Evolutionary conservation across 2,888 invertebrate genomes (phyloP), one percentile per base, ranked within the genome.

Genomic region (Ophion obscuratus): DNA sequence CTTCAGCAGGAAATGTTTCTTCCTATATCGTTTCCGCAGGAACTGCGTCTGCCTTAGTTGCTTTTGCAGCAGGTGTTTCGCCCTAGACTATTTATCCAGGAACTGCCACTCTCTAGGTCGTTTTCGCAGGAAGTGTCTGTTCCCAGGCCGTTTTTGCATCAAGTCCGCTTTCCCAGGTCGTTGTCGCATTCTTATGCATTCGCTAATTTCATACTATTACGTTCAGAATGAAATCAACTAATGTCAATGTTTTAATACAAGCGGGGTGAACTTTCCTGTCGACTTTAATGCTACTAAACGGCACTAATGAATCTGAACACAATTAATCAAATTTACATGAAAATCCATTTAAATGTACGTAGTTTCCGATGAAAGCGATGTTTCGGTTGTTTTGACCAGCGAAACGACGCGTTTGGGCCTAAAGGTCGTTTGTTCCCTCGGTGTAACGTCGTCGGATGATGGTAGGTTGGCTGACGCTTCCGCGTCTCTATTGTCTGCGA

Each of bases 291-390:
- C 62, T 31, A 7, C 66, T 68, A 1, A 70, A 24, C n/a, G 61
- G 27, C 53, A 67, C 44, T 6, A 74, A 67, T 53, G 2, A 59
- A 59, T 59, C 11, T 7, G 20, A 74, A 36, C 20, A 24, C 53
- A 68, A 44, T 40, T 78, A 14, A 57, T 20, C 27, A 64, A 66
- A 59, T 74, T 64, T n/a, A 75, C 59, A 64, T 78, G 11, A 17
- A 57, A 20, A 66, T 53, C 64, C 57, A 80, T 59, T 85, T 83
- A 88, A 77, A 89, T 89, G 62, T 89, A 87, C 66, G 89, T 88
- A 24, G 87, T 85, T 73, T 88, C 88, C 4, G 86, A 40, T 53
- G 81, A 68, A 66, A 20, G 73, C n/a, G 86, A 85, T 31, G 83
- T 74, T n/a, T 82, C 20, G 53, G 84, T 59, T 31, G 61, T 31